A percentile compares a stretch with the other conserved stretches of the same genome.
Evolutionary conservation across 2,113 vertebrate genomes (phyloP).

Genomic region (Colinus virginianus): DNA sequence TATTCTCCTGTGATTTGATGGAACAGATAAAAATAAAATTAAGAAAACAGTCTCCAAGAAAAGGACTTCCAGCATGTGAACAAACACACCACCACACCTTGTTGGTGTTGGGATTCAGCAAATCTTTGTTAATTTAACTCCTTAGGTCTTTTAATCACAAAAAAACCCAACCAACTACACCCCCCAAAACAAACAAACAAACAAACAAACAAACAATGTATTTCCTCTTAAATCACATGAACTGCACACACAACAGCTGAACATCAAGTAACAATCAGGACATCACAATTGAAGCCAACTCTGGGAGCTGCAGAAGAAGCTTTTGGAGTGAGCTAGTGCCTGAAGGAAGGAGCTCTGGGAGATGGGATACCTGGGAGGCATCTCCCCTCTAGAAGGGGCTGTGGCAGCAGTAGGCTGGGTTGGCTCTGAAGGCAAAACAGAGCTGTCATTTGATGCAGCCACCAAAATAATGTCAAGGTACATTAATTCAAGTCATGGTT

Average conservation of each 20-base stretch:
- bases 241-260: accelerated
- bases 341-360: neutral
- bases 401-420: no score
- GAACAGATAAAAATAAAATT: neutral
- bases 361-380: accelerated
- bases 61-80: neutral
- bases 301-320: accelerated
- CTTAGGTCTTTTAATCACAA: neutral
- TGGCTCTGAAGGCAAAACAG: neutral
- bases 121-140: neutral
- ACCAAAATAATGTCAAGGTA: neutral
- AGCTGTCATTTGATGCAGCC: no score
- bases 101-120: neutral
- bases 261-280: neutral
- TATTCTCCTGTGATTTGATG: neutral
- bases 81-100: neutral
- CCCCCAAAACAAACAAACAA: neutral
- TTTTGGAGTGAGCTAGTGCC: neutral
- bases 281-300: neutral
- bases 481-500: neutral
- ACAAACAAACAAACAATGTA: neutral
- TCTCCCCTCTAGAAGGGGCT: neutral
- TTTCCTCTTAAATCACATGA: neutral
- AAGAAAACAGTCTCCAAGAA: neutral
- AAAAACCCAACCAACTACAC: neutral